phyloP scores from a whole-genome alignment of 2,888 invertebrate species.

The Brachypalpus laphriformis region DNA sequence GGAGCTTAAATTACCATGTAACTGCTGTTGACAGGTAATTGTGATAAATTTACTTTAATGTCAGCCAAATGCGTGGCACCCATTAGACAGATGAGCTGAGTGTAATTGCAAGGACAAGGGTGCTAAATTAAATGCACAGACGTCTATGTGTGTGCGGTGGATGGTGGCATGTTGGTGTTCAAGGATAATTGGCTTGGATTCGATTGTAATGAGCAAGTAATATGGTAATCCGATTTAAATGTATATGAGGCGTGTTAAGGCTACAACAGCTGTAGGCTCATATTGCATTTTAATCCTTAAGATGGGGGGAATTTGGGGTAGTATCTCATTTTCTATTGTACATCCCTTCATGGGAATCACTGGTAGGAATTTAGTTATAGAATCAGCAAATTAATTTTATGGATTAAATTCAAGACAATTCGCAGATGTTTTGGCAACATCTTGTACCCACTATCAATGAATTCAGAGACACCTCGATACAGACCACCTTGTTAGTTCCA shows the following conservation, averaged over 20 bases:
- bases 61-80: neutral
- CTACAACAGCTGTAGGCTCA: neutral
- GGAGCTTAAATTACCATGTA: slow-evolving; percentile 4
- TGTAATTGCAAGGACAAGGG: neutral
- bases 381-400: no score
- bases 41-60: slow-evolving; percentile 11
- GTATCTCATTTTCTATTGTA: neutral
- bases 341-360: neutral
- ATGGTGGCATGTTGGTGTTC: neutral
- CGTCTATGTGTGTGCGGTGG: neutral
- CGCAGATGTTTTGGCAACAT: no score
- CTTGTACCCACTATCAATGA: no score
- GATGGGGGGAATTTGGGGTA: neutral
- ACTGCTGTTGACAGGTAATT: slow-evolving; percentile 27
- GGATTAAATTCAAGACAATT: no score
- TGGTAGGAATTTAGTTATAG: neutral
- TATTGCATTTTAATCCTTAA: neutral
- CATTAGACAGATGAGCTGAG: neutral
- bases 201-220: slow-evolving; percentile 39
- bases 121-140: neutral
- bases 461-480: no score
- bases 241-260: neutral
- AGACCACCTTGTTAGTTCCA: no score
- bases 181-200: slow-evolving; percentile 39
- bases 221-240: slow-evolving; percentile 12